Evolutionary conservation across 2,888 invertebrate species (phyloP).

Genomic region (Ochropacha duplaris): DNA sequence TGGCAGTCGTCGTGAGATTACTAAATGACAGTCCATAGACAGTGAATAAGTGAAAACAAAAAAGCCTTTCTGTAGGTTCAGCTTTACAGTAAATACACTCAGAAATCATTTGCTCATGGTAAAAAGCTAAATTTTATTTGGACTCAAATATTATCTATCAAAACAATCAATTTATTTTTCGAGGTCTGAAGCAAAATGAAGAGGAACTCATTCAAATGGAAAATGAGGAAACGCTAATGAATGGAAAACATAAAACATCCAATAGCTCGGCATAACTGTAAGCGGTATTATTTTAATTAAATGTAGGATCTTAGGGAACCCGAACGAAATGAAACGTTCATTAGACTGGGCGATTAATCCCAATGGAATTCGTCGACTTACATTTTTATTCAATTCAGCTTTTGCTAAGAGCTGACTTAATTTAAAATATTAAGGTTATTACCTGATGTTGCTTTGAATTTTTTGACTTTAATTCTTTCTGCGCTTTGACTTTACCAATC

Average conservation of each 20-base stretch:
- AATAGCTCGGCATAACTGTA: constrained; percentile 1
- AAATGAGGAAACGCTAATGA: not conserved
- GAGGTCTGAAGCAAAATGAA: not conserved
- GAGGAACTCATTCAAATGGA: not conserved
- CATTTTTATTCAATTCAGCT: constrained; percentile 15
- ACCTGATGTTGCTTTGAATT: constrained; percentile 1
- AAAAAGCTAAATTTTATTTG: not conserved
- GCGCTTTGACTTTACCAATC: not conserved
- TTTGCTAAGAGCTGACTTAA: constrained; percentile 3
- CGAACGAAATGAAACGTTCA: constrained; percentile 7
- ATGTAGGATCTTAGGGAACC: not conserved
- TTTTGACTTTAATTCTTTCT: not conserved
- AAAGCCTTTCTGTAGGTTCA: too few relatives aligned
- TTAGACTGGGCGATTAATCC: constrained; percentile 7
- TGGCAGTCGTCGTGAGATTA: too few relatives aligned
- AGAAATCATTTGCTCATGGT: too few relatives aligned
- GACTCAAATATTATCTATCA: not conserved
- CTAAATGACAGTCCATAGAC: too few relatives aligned
- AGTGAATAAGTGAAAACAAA: too few relatives aligned
- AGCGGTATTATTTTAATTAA: constrained; percentile 6
- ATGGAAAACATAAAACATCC: not conserved
- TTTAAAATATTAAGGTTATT: not conserved
- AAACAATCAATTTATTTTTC: not conserved
- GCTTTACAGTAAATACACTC: too few relatives aligned
- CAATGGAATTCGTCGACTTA: constrained; percentile 11